Evolutionary conservation across 1,140 invertebrate species (phyloP).

Genomic region (Tetragnatha versicolor): DNA sequence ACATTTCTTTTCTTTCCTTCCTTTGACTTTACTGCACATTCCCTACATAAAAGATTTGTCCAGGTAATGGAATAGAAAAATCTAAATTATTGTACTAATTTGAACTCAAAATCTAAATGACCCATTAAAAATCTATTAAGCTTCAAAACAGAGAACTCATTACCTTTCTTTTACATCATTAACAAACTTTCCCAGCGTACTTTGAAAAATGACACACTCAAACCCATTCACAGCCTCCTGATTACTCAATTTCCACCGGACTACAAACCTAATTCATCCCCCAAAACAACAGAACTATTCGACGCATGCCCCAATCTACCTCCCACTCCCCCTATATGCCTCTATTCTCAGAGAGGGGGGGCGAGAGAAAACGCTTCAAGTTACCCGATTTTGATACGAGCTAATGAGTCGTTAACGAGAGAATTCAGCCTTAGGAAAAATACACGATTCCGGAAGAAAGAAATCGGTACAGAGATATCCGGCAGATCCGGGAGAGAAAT

Average conservation of each 20-base stretch:
- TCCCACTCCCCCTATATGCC: neutral
- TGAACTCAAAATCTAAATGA: too few species aligned
- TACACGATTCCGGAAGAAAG: slow-evolving; percentile 8
- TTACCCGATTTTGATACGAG: slow-evolving; percentile 8
- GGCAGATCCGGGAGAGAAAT: slow-evolving; percentile 2
- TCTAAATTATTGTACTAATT: too few species aligned
- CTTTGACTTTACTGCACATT: too few species aligned
- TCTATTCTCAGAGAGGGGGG: too few species aligned
- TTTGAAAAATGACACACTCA: neutral
- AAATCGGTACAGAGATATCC: slow-evolving; percentile 1
- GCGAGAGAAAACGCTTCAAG: too few species aligned
- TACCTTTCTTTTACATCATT: too few species aligned
- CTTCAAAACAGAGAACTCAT: too few species aligned
- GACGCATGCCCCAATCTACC: slow-evolving; percentile 1
- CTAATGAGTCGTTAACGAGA: slow-evolving; percentile 20
- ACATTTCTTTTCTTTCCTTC: too few species aligned
- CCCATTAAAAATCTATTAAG: too few species aligned
- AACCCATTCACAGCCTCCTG: neutral
- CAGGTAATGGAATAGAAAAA: too few species aligned
- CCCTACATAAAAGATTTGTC: too few species aligned
- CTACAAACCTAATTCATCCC: slow-evolving; percentile 7
- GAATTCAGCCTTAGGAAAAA: neutral
- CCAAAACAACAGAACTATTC: slow-evolving; percentile 14
- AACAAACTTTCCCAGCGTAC: too few species aligned
- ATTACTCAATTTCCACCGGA: neutral